These are phyloP conservation scores for Carduelis carduelis DNA, from an alignment of 2,797 vertebrate species.

Conservation along the genomic window DNA sequence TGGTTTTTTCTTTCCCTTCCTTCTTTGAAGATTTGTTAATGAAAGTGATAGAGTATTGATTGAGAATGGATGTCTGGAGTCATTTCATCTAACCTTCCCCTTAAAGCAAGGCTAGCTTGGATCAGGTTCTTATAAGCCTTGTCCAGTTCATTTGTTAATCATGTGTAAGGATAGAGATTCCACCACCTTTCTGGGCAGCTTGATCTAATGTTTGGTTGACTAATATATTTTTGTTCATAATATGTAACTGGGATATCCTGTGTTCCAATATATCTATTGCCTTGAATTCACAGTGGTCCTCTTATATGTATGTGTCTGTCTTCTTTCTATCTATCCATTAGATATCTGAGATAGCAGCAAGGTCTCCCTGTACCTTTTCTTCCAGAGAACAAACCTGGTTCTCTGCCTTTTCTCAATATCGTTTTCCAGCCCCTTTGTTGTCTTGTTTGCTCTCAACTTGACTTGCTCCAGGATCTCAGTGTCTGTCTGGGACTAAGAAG, in stretches of 20 bases:
- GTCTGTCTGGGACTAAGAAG: neutral
- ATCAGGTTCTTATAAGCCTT: neutral
- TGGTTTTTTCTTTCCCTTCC: neutral
- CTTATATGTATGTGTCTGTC: neutral
- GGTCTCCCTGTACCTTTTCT: neutral
- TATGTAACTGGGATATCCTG: neutral
- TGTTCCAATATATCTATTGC: neutral
- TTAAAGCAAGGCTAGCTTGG: neutral
- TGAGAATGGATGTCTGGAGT: neutral
- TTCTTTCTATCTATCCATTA: neutral
- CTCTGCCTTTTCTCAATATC: neutral
- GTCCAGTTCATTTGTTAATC: neutral
- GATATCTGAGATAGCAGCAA: neutral
- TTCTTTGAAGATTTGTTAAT: neutral
- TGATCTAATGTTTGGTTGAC: neutral
- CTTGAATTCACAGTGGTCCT: neutral
- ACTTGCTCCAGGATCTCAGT: neutral
- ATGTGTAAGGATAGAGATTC: neutral
- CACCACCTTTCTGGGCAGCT: neutral
- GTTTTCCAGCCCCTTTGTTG: neutral
- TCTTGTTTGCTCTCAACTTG: neutral
- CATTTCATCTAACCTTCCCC: neutral
- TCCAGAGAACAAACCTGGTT: neutral
- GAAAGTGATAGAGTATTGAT: neutral
- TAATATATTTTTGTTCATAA: neutral